These are phyloP conservation scores for Falco peregrinus DNA, from an alignment of 2,797 vertebrate genomes.

Conservation along the genomic window DNA sequence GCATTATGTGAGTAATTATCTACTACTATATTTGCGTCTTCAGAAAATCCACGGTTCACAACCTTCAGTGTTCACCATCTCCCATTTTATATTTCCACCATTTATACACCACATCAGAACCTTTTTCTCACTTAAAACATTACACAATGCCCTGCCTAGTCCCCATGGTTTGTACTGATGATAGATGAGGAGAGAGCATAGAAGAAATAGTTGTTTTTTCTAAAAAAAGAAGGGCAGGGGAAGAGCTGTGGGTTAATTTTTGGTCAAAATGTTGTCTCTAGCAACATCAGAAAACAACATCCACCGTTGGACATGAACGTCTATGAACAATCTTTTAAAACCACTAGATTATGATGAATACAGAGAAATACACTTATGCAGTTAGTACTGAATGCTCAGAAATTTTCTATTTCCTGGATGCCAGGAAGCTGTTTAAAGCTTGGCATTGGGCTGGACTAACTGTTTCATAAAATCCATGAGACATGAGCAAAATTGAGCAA, in stretches of 20 bases:
- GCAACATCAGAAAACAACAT: neutral
- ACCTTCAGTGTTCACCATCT: neutral
- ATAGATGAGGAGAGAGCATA: neutral
- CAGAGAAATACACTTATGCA: neutral
- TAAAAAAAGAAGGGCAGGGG: neutral
- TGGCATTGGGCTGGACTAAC: neutral
- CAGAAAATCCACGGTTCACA: neutral
- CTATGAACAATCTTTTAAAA: neutral
- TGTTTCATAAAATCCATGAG: neutral
- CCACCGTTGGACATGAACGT: neutral
- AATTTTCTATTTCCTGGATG: neutral
- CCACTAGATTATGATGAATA: neutral
- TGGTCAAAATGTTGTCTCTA: neutral
- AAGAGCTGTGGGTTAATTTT: neutral
- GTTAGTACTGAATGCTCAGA: neutral
- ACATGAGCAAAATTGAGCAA: neutral
- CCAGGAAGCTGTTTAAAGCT: neutral
- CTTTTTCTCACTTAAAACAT: neutral
- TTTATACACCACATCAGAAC: neutral
- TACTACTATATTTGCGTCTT: neutral
- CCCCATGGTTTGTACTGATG: neutral
- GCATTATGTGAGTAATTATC: neutral
- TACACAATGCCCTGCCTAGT: neutral
- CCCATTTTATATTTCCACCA: neutral
- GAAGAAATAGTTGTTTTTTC: neutral